Base-by-base conservation (phyloP, 2,797 vertebrate species). In the Euthynnus affinis region DNA sequence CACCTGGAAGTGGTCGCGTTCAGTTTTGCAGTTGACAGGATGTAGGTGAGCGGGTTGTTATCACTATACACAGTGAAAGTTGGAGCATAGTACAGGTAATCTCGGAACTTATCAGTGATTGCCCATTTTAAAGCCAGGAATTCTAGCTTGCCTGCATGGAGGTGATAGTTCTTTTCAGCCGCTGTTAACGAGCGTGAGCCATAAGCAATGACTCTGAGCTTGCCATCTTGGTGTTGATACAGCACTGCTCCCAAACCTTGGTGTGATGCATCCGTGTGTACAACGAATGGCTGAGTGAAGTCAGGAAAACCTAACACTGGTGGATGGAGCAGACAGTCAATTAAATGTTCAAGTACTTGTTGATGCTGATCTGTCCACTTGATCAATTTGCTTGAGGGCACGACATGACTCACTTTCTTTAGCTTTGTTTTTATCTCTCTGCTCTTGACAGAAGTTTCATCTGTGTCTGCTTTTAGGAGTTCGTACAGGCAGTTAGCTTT, bases 141-240 rank as follows among this genome's bases (percentile, higher is more conserved):
- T 40, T 70, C 78, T 49, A 80, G 14, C 22, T 80, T 74, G 1
- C 59, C 71, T n/a, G 20, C 22, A 55, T 70, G 42, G 7, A 23
- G 42, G 14, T 71, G 60, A 25, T 71, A 61, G 25, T 42, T 76
- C 15, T 68, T 81, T 17, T 76, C 68, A 59, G 68, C 66, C 37
- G 60, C 9, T 14, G 49, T 76, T 18, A 72, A 20, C 4, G 68
- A 57, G 3, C 40, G 6, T n/a, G 62, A 67, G 15, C 66, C 79
- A 65, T 80, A 65, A 1, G 65, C 52, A 29, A 70, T 76, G 9
- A 76, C 67, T 9, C 53, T 34, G 0, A 75, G 27, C 9, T 55
- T 61, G 25, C 40, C 40, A 27, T 40, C 14, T 59, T 74, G 67
- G 1, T 42, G 44, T 71, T 76, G 48, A 27, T 76, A 72, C 2